These are phyloP conservation scores for Spialia ferax DNA, from an alignment of 2,888 invertebrate genomes.

Conservation along the genomic window DNA sequence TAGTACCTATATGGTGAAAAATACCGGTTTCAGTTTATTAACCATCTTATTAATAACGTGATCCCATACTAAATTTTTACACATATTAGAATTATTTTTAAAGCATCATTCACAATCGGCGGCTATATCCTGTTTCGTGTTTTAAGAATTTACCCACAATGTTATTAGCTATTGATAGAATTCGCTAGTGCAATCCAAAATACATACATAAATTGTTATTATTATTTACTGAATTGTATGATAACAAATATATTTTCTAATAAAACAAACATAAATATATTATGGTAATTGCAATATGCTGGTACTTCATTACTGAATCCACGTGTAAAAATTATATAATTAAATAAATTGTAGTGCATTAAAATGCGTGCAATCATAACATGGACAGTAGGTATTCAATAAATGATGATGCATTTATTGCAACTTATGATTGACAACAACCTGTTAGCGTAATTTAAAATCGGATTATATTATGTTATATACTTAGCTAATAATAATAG, in stretches of 20 bases:
- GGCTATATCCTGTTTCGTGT: constrained; percentile 24
- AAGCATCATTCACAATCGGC: constrained; percentile 16
- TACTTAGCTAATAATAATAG: too few relatives aligned
- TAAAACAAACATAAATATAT: too few relatives aligned
- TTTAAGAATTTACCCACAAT: neutral
- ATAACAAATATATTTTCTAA: too few relatives aligned
- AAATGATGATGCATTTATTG: too few relatives aligned
- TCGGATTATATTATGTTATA: too few relatives aligned
- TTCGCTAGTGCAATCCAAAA: neutral
- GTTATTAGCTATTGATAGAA: constrained; percentile 2
- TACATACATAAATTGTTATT: too few relatives aligned
- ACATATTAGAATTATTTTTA: constrained; percentile 8
- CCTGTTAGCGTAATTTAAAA: too few relatives aligned
- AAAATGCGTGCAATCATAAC: neutral
- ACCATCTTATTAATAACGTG: neutral
- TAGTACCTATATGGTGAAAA: constrained; percentile 33
- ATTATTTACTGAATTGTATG: too few relatives aligned
- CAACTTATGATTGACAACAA: neutral
- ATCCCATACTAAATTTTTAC: neutral
- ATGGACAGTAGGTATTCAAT: too few relatives aligned
- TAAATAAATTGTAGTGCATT: too few relatives aligned
- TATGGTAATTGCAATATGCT: neutral
- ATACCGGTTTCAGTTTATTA: constrained; percentile 20
- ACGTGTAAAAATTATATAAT: constrained; percentile 16
- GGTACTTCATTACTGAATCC: constrained; percentile 10